These are phyloP conservation scores for Amorpha juglandis DNA, from an alignment of 2,888 invertebrate species.

Conservation along the genomic window DNA sequence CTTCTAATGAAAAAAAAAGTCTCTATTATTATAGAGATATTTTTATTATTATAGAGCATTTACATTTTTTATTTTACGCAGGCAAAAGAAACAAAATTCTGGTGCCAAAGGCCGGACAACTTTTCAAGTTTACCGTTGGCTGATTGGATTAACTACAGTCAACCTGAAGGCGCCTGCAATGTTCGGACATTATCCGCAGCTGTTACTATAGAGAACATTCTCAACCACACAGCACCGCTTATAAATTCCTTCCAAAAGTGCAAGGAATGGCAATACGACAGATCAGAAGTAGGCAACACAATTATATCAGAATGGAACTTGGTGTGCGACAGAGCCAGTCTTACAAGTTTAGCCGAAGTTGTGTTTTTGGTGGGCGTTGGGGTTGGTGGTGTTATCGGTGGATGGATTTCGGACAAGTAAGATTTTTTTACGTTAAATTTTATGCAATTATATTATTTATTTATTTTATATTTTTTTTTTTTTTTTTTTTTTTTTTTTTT, in stretches of 20 bases:
- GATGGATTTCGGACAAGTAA: conserved; percentile 90
- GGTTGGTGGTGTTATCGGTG: conserved; percentile 90
- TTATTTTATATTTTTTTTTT: too few relatives aligned
- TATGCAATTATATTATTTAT: too few relatives aligned
- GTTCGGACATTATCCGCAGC: conserved; percentile 74
- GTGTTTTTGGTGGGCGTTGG: conserved; percentile 91
- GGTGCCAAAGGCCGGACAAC: conserved; percentile 87
- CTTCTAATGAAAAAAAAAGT: neutral
- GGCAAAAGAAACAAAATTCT: conserved; percentile 86
- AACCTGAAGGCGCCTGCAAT: conserved; percentile 85
- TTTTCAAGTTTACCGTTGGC: conserved; percentile 80
- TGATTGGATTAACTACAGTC: conserved; percentile 88
- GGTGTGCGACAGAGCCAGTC: conserved; percentile 88
- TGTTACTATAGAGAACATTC: conserved; percentile 65
- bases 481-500: too few relatives aligned
- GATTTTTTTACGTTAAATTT: too few relatives aligned
- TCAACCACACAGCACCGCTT: conserved; percentile 68
- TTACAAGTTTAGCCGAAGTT: conserved; percentile 90
- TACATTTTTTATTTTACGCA: conserved; percentile 53
- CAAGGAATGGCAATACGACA: conserved; percentile 86
- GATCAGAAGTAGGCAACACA: conserved; percentile 84
- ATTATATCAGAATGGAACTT: conserved; percentile 91
- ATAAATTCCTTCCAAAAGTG: conserved; percentile 78
- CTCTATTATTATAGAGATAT: conserved; percentile 3
- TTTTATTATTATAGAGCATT: neutral